Percentiles rank a stretch among this genome's conserved stretches.
Conservation (phyloP, 2,888 invertebrate species). For the Polylopha cassiicola region DNA sequence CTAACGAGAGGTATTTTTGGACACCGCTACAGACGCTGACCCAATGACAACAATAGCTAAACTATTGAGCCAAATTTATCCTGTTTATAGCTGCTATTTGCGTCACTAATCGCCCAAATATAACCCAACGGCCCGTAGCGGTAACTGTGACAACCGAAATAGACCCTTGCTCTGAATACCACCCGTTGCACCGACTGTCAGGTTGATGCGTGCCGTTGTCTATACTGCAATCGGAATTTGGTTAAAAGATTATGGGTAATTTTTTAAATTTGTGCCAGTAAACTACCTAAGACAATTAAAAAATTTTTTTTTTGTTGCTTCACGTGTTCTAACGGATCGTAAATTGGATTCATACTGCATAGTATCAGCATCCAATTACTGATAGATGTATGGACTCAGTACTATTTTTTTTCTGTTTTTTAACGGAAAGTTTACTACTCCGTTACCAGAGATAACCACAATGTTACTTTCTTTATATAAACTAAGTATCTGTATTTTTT, state of each 20-base stretch:
- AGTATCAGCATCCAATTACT: no score
- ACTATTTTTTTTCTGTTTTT: no score
- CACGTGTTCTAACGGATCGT: no score
- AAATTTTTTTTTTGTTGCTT: no score
- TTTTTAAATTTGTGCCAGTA: no score
- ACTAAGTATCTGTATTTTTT: no score
- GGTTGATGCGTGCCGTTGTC: conserved; percentile 36
- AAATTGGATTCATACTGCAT: no score
- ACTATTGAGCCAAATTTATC: conserved; percentile 58
- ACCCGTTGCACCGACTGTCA: conserved; percentile 46
- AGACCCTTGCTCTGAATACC: conserved; percentile 67
- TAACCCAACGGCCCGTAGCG: conserved; percentile 47
- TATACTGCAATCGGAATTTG: conserved; percentile 7
- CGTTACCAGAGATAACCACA: no score
- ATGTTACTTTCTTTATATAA: no score
- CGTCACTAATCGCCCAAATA: conserved; percentile 73
- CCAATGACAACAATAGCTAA: conserved; percentile 62
- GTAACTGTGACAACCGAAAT: conserved; percentile 70
- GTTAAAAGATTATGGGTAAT: background rate
- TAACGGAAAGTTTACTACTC: no score
- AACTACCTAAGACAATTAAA: no score
- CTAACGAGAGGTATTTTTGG: conserved; percentile 3
- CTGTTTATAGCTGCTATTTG: conserved; percentile 64
- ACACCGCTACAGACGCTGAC: conserved; percentile 27
- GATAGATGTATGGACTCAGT: no score